phyloP scores from a whole-genome alignment of 2,113 vertebrate genomes.

The Brachypodius melanocephalos region DNA sequence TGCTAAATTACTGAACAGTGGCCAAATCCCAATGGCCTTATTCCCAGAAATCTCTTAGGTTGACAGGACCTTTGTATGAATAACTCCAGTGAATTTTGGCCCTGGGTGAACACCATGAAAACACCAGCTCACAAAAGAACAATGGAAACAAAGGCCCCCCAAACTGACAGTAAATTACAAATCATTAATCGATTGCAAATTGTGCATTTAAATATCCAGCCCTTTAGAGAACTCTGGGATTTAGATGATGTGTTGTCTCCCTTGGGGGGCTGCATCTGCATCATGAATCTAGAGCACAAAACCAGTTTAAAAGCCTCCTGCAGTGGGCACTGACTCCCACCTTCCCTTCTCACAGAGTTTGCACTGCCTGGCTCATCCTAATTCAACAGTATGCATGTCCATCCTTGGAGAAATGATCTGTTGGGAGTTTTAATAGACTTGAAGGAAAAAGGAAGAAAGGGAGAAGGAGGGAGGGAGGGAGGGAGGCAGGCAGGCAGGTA shows the following conservation, averaged over 20 bases:
- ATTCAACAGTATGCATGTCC: rapidly evolving
- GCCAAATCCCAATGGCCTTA: slow-evolving; percentile 57
- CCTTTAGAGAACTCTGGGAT: background rate
- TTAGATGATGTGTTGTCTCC: background rate
- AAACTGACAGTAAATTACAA: background rate
- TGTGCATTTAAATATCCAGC: background rate
- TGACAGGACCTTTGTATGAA: slow-evolving; percentile 55
- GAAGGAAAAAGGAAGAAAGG: too few relatives aligned
- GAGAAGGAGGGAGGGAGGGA: too few relatives aligned
- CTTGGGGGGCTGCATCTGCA: background rate
- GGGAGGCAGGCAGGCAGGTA: too few relatives aligned
- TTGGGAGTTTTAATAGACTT: background rate
- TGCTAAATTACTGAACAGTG: slow-evolving; percentile 55
- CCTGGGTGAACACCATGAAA: slow-evolving; percentile 26
- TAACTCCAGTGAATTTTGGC: slow-evolving; percentile 47
- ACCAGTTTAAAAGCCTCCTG: background rate
- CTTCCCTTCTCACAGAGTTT: background rate
- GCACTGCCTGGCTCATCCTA: background rate
- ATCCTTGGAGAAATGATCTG: rapidly evolving
- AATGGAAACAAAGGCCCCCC: background rate
- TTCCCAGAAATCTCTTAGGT: slow-evolving; percentile 56
- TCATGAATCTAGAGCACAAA: background rate
- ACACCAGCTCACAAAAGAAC: slow-evolving; percentile 23
- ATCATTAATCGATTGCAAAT: background rate
- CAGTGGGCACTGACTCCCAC: background rate